Evolutionary conservation across 2,113 vertebrate genomes (phyloP).

Genomic region (Spermophilus dauricus): DNA sequence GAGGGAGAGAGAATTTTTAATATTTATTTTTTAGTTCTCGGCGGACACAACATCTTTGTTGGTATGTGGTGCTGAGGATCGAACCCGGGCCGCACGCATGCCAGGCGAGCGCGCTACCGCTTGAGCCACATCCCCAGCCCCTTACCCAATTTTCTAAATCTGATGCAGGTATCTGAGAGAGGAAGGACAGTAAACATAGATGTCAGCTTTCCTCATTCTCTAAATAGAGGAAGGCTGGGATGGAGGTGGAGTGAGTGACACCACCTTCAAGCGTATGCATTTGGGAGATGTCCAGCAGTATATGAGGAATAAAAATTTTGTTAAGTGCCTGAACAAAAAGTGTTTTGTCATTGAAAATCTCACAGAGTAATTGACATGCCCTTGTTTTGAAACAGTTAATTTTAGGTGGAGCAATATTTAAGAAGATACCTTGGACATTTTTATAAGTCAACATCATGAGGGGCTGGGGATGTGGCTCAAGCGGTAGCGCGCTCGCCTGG

Average conservation of each 20-base stretch:
- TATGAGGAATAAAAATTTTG: neutral
- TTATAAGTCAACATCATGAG: neutral
- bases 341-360: neutral
- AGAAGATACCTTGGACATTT: neutral
- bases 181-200: neutral
- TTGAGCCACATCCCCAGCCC: too few relatives aligned
- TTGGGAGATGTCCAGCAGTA: too few relatives aligned
- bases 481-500: too few relatives aligned
- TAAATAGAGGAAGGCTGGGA: too few relatives aligned
- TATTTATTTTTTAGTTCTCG: too few relatives aligned
- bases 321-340: neutral
- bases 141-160: neutral
- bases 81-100: too few relatives aligned
- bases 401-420: neutral
- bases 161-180: neutral
- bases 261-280: rapidly evolving
- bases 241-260: rapidly evolving
- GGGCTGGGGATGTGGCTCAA: too few relatives aligned
- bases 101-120: too few relatives aligned
- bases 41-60: too few relatives aligned
- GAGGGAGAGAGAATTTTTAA: too few relatives aligned
- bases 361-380: neutral
- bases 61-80: too few relatives aligned
- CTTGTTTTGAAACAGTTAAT: neutral
- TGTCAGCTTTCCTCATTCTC: neutral